Percentiles rank a stretch among this genome's conserved stretches.
Conservation (phyloP, 2,888 invertebrate genomes). For the Balanococcus diminutus region DNA sequence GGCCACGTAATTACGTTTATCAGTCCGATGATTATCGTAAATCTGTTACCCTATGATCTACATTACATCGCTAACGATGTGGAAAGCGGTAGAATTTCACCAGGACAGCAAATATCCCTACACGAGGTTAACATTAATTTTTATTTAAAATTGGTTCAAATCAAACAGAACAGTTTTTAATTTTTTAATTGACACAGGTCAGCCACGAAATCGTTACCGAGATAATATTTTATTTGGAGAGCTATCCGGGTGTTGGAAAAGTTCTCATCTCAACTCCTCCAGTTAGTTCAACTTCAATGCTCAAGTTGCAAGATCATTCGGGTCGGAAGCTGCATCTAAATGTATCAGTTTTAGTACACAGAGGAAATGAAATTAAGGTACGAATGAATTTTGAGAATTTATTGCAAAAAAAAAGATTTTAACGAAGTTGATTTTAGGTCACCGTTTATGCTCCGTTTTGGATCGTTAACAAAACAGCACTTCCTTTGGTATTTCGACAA, state of each 20-base stretch:
- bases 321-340: slow-evolving; percentile 77
- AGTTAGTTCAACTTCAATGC: slow-evolving; percentile 68
- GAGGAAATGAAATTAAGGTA: slow-evolving; percentile 71
- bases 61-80: slow-evolving; percentile 66
- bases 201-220: slow-evolving; percentile 76
- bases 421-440: slow-evolving; percentile 55
- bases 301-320: slow-evolving; percentile 77
- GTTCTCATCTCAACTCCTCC: slow-evolving; percentile 64
- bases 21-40: slow-evolving; percentile 83
- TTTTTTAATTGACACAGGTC: slow-evolving; percentile 60
- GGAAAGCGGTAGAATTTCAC: slow-evolving; percentile 62
- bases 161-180: neutral
- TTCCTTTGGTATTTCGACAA: slow-evolving; percentile 94
- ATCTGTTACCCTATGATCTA: slow-evolving; percentile 85
- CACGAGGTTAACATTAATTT: slow-evolving; percentile 57
- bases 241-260: slow-evolving; percentile 76
- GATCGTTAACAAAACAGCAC: slow-evolving; percentile 93
- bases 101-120: slow-evolving; percentile 58
- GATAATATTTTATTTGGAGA: slow-evolving; percentile 79
- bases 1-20: slow-evolving; percentile 86
- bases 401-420: neutral
- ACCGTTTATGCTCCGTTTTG: slow-evolving; percentile 58
- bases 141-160: neutral
- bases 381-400: neutral
- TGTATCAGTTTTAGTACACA: slow-evolving; percentile 68